Percentiles rank a stretch among this genome's conserved stretches.
Evolutionary conservation across 1,140 invertebrate species (phyloP).

Genomic region (Heliconius hermathena): DNA sequence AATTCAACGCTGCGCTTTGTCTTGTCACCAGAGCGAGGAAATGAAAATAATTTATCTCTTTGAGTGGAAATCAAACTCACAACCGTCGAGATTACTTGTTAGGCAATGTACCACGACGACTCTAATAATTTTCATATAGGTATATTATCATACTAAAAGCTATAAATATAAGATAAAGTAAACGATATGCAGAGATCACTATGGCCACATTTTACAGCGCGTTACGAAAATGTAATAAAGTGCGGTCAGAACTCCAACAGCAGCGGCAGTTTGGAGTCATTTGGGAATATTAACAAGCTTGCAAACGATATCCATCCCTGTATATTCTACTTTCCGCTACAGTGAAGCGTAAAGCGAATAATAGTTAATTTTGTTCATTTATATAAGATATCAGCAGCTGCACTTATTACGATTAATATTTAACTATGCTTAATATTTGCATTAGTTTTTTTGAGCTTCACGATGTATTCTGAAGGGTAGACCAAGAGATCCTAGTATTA

Average conservation of each 20-base stretch:
- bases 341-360: background rate
- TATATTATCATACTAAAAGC: background rate
- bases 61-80: background rate
- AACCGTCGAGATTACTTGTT: background rate
- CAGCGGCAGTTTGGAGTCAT: background rate
- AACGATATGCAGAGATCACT: background rate
- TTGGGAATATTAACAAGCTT: slow-evolving; percentile 4
- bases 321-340: background rate
- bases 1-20: no score
- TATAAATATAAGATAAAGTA: background rate
- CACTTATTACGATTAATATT: no score
- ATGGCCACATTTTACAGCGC: background rate
- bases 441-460: no score
- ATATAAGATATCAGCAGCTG: background rate
- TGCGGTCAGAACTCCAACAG: background rate
- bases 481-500: no score
- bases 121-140: no score
- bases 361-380: background rate
- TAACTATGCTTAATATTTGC: no score
- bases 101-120: no score
- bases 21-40: no score
- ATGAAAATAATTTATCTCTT: background rate
- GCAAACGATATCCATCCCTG: background rate
- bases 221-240: slow-evolving; percentile 1
- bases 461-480: no score